Evolutionary conservation across 1,140 invertebrate genomes (phyloP).

Genomic region (Drosophila murphyi): DNA sequence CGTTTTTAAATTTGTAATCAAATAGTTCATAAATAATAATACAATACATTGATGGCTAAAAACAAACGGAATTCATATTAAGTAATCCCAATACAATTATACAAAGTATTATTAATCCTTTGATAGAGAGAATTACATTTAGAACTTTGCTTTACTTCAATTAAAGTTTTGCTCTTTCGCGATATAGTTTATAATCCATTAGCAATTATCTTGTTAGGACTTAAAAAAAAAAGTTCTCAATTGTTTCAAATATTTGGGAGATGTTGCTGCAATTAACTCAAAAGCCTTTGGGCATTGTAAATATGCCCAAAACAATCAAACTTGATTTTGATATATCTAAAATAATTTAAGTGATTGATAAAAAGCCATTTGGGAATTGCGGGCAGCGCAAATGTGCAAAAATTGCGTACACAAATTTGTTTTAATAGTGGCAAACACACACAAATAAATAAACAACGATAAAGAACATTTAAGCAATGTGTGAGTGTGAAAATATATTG

Average conservation of each 20-base stretch:
- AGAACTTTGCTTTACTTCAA: background rate
- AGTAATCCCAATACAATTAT: background rate
- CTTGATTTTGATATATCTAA: background rate
- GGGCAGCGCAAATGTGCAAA: background rate
- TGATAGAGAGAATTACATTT: background rate
- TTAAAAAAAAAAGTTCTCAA: too few relatives aligned
- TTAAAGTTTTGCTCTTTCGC: background rate
- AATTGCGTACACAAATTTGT: background rate
- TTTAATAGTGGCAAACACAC: background rate
- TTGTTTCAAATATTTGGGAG: too few relatives aligned
- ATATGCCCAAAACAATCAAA: too few relatives aligned
- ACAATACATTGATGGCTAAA: background rate
- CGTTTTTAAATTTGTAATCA: background rate
- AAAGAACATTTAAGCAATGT: constrained; percentile 30
- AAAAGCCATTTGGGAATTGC: background rate
- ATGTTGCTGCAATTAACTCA: too few relatives aligned
- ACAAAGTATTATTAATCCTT: background rate
- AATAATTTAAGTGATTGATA: background rate
- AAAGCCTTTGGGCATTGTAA: too few relatives aligned
- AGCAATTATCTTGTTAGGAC: too few relatives aligned
- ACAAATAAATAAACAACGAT: constrained; percentile 40
- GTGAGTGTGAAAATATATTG: constrained; percentile 24
- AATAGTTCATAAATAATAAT: background rate
- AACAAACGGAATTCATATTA: background rate
- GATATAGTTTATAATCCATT: too few relatives aligned